These are phyloP conservation scores for Mixornis gularis DNA, from an alignment of 2,113 vertebrate genomes.

Conservation along the genomic window DNA sequence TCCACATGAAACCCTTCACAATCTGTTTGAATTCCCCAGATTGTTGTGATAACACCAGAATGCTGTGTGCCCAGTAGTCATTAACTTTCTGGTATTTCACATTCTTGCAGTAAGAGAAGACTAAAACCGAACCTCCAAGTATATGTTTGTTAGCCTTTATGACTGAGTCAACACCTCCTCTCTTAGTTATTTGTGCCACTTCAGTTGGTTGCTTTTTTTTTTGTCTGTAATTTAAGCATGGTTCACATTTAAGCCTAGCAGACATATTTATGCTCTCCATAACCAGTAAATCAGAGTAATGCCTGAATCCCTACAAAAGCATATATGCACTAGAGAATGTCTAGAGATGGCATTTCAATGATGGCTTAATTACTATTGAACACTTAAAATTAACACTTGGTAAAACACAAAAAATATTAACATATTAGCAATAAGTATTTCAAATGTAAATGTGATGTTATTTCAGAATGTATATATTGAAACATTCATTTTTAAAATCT, in stretches of 20 bases:
- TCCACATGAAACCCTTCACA: not conserved
- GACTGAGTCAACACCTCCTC: not conserved
- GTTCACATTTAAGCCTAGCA: not conserved
- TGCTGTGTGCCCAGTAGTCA: not conserved
- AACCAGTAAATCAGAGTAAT: not conserved
- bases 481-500: not conserved
- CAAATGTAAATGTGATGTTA: not conserved
- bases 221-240: not conserved
- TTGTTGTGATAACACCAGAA: not conserved
- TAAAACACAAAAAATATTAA: not conserved
- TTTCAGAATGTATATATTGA: not conserved
- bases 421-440: conserved; percentile 24
- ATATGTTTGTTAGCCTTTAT: not conserved
- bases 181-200: not conserved
- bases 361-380: not conserved
- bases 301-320: not conserved
- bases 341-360: not conserved
- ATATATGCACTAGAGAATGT: not conserved
- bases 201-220: not conserved
- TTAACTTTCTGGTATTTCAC: not conserved
- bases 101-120: not conserved
- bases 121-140: not conserved
- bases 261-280: not conserved
- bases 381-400: not conserved
- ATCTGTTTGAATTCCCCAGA: not conserved